phyloP scores from a whole-genome alignment of 2,888 invertebrate genomes.

The Steinernema scapterisci region DNA sequence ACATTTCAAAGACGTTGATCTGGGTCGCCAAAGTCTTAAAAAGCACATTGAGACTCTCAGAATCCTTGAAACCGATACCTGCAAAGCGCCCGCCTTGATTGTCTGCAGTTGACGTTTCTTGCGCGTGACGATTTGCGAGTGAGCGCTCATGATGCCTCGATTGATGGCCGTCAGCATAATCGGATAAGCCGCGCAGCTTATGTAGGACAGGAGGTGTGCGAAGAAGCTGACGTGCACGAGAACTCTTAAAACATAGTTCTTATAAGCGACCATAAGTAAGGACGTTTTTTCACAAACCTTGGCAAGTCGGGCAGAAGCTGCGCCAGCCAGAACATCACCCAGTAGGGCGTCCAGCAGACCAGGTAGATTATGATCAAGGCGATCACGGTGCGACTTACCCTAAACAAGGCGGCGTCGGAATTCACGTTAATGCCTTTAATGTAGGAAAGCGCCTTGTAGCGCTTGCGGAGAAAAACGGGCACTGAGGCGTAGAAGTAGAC shows the following conservation, averaged over 20 bases:
- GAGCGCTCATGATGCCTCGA: constrained; percentile 45
- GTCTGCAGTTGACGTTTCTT: constrained; percentile 45
- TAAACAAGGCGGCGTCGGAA: constrained; percentile 39
- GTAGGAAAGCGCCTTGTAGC: constrained; percentile 38
- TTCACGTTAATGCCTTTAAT: constrained; percentile 29
- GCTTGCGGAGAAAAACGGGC: constrained; percentile 43
- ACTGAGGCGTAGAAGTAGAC: constrained; percentile 52
- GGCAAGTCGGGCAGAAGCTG: constrained; percentile 36
- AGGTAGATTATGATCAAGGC: constrained; percentile 50
- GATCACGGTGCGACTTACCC: constrained; percentile 48
- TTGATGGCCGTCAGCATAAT: constrained; percentile 47
- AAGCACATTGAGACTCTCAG: too few species aligned
- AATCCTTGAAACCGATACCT: constrained; percentile 38
- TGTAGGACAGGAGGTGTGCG: constrained; percentile 49
- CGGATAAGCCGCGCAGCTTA: constrained; percentile 51
- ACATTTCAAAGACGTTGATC: constrained; percentile 27
- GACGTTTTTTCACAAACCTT: background rate
- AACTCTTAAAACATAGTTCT: background rate
- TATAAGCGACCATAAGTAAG: background rate
- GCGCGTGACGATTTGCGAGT: constrained; percentile 43
- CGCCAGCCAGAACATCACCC: constrained; percentile 50
- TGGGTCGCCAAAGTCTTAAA: background rate
- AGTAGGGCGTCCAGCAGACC: constrained; percentile 53
- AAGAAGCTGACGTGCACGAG: constrained; percentile 43
- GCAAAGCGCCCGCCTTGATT: constrained; percentile 46